phyloP scores from a whole-genome alignment of 2,113 vertebrate genomes.

The Phyllopteryx taeniolatus region DNA sequence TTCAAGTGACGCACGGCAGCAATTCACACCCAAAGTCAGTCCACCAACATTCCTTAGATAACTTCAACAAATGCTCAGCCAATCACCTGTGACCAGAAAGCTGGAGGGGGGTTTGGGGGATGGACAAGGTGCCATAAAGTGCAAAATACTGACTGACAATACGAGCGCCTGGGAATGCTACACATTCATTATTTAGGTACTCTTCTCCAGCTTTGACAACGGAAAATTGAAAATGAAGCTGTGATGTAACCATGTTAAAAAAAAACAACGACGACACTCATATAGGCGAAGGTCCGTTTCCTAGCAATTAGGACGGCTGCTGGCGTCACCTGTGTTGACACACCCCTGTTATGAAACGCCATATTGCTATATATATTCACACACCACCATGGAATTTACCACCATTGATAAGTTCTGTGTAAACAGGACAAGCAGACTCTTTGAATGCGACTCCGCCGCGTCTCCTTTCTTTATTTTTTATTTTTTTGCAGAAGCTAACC shows the following conservation, averaged over 20 bases:
- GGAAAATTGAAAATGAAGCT: neutral
- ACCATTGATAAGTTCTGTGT: conserved; percentile 8
- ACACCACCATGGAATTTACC: conserved; percentile 9
- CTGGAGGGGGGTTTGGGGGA: neutral
- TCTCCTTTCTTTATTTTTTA: neutral
- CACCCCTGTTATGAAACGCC: neutral
- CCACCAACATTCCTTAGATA: conserved; percentile 53
- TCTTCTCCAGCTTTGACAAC: neutral
- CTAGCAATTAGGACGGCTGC: neutral
- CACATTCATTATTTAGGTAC: neutral
- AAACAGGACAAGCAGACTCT: neutral
- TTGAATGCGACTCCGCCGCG: neutral
- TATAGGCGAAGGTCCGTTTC: neutral
- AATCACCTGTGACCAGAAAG: conserved; percentile 40
- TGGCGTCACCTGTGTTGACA: conserved; percentile 2
- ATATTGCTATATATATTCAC: conserved; percentile 6
- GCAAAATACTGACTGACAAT: neutral
- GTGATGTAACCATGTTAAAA: neutral
- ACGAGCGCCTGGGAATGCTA: neutral
- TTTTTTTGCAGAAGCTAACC: neutral
- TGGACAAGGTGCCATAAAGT: neutral
- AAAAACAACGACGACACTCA: neutral
- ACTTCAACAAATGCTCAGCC: conserved; percentile 20
- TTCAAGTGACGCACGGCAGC: neutral
- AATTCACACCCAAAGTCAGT: conserved; percentile 19